Base-by-base conservation (phyloP, 2,888 invertebrate genomes). In the Ganaspis brasiliensis region DNA sequence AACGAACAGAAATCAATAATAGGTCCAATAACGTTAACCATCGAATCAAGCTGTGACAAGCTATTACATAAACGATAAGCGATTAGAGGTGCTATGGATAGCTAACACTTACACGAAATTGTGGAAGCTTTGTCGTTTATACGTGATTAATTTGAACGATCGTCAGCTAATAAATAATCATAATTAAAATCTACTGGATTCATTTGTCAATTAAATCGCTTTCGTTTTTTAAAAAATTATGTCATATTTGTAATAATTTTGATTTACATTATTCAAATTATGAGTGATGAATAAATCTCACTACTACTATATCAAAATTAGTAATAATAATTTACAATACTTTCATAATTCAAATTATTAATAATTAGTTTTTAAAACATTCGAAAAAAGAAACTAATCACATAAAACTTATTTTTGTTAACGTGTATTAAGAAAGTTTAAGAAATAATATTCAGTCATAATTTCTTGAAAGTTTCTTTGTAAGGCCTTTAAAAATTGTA, bases 1-100 rank as follows among this genome's bases (percentile, higher is more conserved):
- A 16, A 40, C 12, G 12, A 40, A 52, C 19, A 8, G 9, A 52
- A 52, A 52, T 52, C 52, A 52, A 19, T 52, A 52, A 19, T 52
- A 19, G 52, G 9, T 19, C 52, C 19, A 52, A 52, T 52, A 52
- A 52, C n/a, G 16, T 16, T 52, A 52, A 19, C 52, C 52, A 19
- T 19, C 52, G 52, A 52, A 52, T 52, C 52, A 19, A 52, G 5
- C 19, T 52, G 52, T 52, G 52, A 16, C 52, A 19, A 5, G 19
- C 19, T 19, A 52, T 52, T 52, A 52, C 52, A 52, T 19, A 19
- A 52, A 52, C 52, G 52, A 52, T 52, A 52, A 52, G 52, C 19
- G 52, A 52, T 52, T 52, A 52, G 16, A 52, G 52, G 52, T 52
- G 19, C 16, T 19, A 52, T 19, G 4, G 49, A 49, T 19, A 52